Base-by-base conservation (phyloP, 2,797 vertebrate genomes). In the Thripadectes ignobilis region DNA sequence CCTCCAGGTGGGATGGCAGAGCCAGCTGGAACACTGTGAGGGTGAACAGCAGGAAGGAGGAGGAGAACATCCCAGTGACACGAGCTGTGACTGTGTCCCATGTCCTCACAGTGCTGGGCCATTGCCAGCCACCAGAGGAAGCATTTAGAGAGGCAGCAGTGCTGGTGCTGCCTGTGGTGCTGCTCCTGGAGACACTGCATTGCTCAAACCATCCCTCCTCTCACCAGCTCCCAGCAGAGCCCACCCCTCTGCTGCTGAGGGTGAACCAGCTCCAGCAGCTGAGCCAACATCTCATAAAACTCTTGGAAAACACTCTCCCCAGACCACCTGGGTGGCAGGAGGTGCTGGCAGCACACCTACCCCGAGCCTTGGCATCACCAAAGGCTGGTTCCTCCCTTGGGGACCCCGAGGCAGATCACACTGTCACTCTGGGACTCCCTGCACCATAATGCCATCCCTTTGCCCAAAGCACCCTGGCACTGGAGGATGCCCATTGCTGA, bases 401-500 rank as follows among this genome's bases (percentile, higher is more conserved):
- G 55, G n/a, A 55, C 32, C 34, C 23, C 1, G 0, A 1, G 18
- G 15, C 34, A 14, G 6, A 30, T 17, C 69, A 1, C 11, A 0
- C 77, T 2, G 11, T 13, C 34, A 2, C 15, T 4, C 10, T 1
- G 52, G 39, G 21, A 2, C 38, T 43, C 19, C 17, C 43, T 2
- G 38, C 24, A 4, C 26, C 2, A 5, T 39, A 1, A 21, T 55
- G 45, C 7, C 24, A 6, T 30, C 43, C 62, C 66, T 49, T 5
- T 11, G 23, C 27, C 74, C 3, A 0, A 76, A 2, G 5, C 72
- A 9, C 26, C 18, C 71, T 9, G 2, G 30, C 49, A 4, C 68
- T 0, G 20, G 17, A 32, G 5, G 61, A 73, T 66, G 84, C 80
- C 79, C 63, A 0, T 26, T 14, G n/a, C 89, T 2, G 3, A 48